These are phyloP conservation scores for Callospermophilus lateralis DNA, from an alignment of 2,113 vertebrate species.

Conservation along the genomic window DNA sequence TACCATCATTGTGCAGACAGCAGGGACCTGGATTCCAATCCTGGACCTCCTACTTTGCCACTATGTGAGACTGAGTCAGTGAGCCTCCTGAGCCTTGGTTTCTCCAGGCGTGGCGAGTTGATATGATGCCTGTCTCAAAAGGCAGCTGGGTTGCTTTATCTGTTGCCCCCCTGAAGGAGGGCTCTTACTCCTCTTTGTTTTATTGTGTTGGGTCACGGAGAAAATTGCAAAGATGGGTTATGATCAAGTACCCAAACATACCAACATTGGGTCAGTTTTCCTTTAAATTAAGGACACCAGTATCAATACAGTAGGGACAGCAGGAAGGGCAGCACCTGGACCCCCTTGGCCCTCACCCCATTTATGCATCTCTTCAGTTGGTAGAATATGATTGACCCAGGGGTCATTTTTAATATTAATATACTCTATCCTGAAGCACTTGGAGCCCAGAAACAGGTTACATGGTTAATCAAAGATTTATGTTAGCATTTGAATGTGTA, in stretches of 20 bases:
- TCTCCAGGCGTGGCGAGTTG: neutral
- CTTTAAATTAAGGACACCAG: neutral
- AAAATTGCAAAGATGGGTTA: neutral
- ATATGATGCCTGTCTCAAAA: neutral
- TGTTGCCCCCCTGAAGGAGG: neutral
- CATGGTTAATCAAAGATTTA: neutral
- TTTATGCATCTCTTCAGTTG: neutral
- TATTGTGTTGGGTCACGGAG: neutral
- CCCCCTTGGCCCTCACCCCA: neutral
- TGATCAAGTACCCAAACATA: neutral
- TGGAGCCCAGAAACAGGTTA: neutral
- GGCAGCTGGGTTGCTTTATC: neutral
- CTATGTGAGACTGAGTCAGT: neutral
- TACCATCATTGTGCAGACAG: neutral
- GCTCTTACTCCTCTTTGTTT: neutral
- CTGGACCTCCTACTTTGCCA: neutral
- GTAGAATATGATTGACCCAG: neutral
- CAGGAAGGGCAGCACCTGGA: neutral
- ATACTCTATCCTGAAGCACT: neutral
- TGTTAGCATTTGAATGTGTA: neutral
- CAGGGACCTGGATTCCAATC: accelerated
- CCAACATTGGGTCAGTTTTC: neutral
- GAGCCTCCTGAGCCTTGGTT: neutral
- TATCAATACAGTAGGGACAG: neutral
- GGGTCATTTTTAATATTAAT: neutral